Percentiles rank a stretch among this genome's conserved stretches.
Conservation (phyloP, 2,113 vertebrate species). For the Nicator chloris region DNA sequence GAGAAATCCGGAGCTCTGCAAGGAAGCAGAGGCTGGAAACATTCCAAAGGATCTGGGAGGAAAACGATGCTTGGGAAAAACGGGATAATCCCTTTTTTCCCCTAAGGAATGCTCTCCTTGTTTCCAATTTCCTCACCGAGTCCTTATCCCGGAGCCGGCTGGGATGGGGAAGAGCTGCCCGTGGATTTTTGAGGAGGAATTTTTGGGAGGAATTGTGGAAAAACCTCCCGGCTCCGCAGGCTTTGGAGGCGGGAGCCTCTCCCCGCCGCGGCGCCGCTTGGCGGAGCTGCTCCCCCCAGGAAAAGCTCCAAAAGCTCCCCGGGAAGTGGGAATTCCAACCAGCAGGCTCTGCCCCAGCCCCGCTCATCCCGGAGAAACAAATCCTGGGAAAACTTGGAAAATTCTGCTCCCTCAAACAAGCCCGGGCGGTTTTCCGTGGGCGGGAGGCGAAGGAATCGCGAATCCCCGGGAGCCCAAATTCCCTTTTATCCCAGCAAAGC, state of each 20-base stretch:
- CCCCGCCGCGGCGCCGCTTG: background rate
- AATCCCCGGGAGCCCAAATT: background rate
- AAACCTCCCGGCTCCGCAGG: accelerated
- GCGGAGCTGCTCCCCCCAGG: background rate
- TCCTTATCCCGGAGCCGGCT: accelerated
- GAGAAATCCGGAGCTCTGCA: background rate
- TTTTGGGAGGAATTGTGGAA: background rate
- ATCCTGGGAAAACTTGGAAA: background rate
- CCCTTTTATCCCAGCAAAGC: background rate
- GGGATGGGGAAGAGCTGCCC: too few species aligned
- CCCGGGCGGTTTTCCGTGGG: background rate
- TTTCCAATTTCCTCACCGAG: accelerated
- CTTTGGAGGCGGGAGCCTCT: background rate
- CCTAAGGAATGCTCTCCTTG: background rate
- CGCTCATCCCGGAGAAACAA: background rate
- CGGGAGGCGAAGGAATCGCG: accelerated
- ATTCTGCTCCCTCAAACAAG: accelerated
- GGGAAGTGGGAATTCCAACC: background rate
- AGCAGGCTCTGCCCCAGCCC: background rate
- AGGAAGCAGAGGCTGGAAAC: background rate
- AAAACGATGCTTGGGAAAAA: background rate
- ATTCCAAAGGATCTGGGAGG: accelerated
- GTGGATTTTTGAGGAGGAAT: background rate
- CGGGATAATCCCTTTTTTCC: too few species aligned
- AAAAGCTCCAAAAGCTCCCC: background rate